A percentile compares a stretch with the other conserved stretches of the same genome.
Evolutionary conservation across 2,797 vertebrate species (phyloP).

Genomic region (Cygnus olor): DNA sequence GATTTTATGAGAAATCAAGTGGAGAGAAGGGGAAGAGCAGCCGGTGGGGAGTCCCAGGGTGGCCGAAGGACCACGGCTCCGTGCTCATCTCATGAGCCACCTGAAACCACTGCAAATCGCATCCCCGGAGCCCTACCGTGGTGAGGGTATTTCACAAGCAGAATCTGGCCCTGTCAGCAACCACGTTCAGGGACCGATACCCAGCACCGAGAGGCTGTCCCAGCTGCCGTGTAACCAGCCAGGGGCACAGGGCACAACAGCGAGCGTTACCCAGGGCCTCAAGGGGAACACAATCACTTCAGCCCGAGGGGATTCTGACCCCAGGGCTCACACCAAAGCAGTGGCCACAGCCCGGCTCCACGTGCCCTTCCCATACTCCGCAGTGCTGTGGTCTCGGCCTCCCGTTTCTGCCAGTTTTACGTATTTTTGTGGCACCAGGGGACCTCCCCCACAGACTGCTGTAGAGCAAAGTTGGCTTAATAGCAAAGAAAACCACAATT

Average conservation of each 20-base stretch:
- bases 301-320: neutral
- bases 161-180: neutral
- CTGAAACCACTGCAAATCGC: neutral
- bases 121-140: neutral
- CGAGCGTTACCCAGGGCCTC: neutral
- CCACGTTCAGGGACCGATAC: neutral
- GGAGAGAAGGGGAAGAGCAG: neutral
- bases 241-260: neutral
- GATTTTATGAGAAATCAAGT: neutral
- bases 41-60: neutral
- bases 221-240: neutral
- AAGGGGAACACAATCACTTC: neutral
- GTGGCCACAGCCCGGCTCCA: neutral
- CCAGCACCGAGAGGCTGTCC: neutral
- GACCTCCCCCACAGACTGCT: neutral
- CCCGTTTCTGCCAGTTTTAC: neutral
- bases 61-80: neutral
- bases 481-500: neutral
- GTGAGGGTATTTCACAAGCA: neutral
- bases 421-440: neutral
- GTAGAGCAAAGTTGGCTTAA: neutral
- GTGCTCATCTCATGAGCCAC: too few species aligned
- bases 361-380: neutral
- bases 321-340: neutral
- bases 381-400: neutral